Evolutionary conservation across 2,113 vertebrate genomes (phyloP), one percentile per base, ranked within the genome.

Genomic region (Cheilinus undulatus): DNA sequence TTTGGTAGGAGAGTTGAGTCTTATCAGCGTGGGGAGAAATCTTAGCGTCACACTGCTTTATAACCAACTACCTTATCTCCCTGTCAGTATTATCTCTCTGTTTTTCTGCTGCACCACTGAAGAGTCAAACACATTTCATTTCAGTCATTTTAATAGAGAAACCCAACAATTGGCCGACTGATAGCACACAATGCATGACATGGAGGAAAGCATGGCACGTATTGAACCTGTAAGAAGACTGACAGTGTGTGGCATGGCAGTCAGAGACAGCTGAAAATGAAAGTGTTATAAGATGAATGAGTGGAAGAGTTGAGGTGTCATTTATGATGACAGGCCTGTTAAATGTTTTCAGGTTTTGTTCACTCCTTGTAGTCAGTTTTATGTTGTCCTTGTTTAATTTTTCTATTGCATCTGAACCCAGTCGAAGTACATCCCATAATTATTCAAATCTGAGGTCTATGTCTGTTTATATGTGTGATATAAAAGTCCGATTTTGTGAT

Each of bases 381-480:
- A 36, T 19, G 15, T 60, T 65, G 34, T 76, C 53, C 64, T 57
- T 67, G 75, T 86, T 85, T 64, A 74, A 46, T 56, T 79, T 90
- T 75, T 53, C 20, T 70, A 72, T 74, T 6, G n/a, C 82, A 73
- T 73, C 23, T 67, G n/a, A 69, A 38, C 70, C 72, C 24, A 60
- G 62, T 76, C 71, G 7, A 64, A 73, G 36, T 60, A 20, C 73
- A 81, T 85, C 60, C 24, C 69, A 78, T 85, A 49, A 70, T 80
- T 71, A 76, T 65, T 68, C 42, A 72, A 59, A 80, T 73, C 75
- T 53, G 57, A 88, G 85, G 80, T 89, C 83, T 38, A 86, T 90
- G 88, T 90, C 86, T 91, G 85, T 75, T 38, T 78, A 66, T 90
- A 83, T 85, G 61, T 86, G 78, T 88, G 86, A 76, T 82, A 77